Evolutionary conservation across 2,113 vertebrate species (phyloP).

Genomic region (Kryptolebias marmoratus): DNA sequence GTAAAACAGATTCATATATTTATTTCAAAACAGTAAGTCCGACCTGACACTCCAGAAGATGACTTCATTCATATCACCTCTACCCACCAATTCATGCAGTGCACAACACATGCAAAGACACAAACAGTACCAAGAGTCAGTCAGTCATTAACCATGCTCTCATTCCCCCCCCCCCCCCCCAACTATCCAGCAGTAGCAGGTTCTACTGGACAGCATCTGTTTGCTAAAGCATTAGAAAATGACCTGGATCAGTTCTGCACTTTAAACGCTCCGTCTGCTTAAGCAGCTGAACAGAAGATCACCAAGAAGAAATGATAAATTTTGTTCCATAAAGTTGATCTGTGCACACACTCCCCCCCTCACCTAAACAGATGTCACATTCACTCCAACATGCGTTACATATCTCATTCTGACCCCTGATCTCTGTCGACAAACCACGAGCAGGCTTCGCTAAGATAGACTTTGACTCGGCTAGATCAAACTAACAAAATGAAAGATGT

Average conservation of each 20-base stretch:
- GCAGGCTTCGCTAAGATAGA: constrained; percentile 12
- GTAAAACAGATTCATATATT: background rate
- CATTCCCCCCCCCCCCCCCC: constrained; percentile 27
- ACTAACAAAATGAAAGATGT: background rate
- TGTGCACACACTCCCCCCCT: background rate
- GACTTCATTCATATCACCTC: constrained; percentile 1
- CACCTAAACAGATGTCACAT: constrained; percentile 21
- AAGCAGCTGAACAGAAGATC: constrained; percentile 26
- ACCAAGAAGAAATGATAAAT: constrained; percentile 10
- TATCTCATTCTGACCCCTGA: constrained; percentile 11
- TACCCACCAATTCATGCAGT: background rate
- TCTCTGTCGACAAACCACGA: background rate
- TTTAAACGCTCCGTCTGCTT: constrained; percentile 23
- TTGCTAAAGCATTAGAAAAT: constrained; percentile 67
- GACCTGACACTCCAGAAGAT: background rate
- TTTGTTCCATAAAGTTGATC: constrained; percentile 16
- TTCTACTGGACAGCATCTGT: constrained; percentile 49
- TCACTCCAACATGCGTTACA: constrained; percentile 4
- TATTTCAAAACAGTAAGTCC: background rate
- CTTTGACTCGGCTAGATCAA: constrained; percentile 13
- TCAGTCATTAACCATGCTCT: constrained; percentile 69
- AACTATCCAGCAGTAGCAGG: constrained; percentile 31
- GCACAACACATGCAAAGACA: constrained; percentile 11
- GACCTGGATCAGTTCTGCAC: constrained; percentile 29
- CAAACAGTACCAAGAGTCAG: constrained; percentile 18